Evolutionary conservation across 2,113 vertebrate genomes (phyloP).

Genomic region (Pelecanoides urinatrix): DNA sequence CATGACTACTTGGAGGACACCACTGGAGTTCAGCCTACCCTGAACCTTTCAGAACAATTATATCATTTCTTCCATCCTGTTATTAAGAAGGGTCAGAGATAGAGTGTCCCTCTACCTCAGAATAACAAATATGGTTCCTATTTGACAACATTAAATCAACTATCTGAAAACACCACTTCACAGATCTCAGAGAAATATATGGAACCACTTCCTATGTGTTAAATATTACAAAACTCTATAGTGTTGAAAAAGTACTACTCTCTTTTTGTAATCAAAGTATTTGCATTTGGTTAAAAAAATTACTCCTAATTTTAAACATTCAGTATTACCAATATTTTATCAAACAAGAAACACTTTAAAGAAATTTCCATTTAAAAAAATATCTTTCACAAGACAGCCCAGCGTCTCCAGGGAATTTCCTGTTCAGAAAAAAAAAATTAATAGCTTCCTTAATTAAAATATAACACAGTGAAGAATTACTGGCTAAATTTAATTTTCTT

Average conservation of each 20-base stretch:
- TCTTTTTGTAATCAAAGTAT: neutral
- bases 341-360: constrained; percentile 7
- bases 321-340: constrained; percentile 4
- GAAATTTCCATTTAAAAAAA: constrained; percentile 15
- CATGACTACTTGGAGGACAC: neutral
- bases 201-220: neutral
- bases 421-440: constrained; percentile 15
- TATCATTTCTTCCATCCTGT: neutral
- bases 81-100: neutral
- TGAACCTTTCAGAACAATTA: neutral
- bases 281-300: neutral
- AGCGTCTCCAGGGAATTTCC: constrained; percentile 29
- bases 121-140: neutral
- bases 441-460: constrained; percentile 66
- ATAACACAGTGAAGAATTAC: constrained; percentile 45
- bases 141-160: neutral
- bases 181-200: neutral
- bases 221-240: neutral
- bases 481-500: constrained; percentile 57
- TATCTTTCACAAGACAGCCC: neutral
- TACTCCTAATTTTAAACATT: neutral
- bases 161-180: neutral
- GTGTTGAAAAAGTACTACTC: neutral
- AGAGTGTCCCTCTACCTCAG: neutral
- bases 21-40: neutral